These are phyloP conservation scores for Osedax fenrisi DNA, from an alignment of 2,888 invertebrate genomes.

Conservation along the genomic window DNA sequence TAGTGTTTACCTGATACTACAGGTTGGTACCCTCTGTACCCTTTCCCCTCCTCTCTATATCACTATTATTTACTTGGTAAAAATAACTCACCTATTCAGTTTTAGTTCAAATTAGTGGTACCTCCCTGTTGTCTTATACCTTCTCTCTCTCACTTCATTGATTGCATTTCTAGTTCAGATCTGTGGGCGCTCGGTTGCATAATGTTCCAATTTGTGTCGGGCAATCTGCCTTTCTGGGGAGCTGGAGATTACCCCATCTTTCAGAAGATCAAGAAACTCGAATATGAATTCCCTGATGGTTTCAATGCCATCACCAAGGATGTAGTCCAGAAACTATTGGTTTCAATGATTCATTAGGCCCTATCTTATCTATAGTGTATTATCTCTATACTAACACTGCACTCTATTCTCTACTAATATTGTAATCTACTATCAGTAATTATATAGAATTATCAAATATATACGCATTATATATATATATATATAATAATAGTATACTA, in stretches of 20 bases:
- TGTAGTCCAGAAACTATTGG: conserved; percentile 46
- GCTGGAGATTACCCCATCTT: conserved; percentile 75
- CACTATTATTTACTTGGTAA: too few relatives aligned
- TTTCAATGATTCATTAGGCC: conserved; percentile 40
- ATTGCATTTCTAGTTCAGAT: conserved; percentile 61
- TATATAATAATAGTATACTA: too few relatives aligned
- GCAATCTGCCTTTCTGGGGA: conserved; percentile 50
- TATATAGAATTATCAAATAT: too few relatives aligned
- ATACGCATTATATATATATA: too few relatives aligned
- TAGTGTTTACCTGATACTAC: background rate
- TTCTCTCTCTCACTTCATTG: too few relatives aligned
- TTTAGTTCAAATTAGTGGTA: too few relatives aligned
- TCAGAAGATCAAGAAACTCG: conserved; percentile 78
- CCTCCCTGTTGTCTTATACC: too few relatives aligned
- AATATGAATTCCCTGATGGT: conserved; percentile 81
- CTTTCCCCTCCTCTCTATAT: too few relatives aligned
- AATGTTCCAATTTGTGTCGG: conserved; percentile 88
- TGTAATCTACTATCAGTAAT: too few relatives aligned
- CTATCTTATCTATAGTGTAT: background rate
- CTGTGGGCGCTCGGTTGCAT: conserved; percentile 95
- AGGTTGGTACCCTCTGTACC: background rate
- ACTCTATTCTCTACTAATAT: background rate
- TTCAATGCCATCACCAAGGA: conserved; percentile 68
- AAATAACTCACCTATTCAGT: too few relatives aligned
- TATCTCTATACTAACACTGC: background rate